phyloP scores from a whole-genome alignment of 2,888 invertebrate genomes.

The Glaucopsyche alexis region DNA sequence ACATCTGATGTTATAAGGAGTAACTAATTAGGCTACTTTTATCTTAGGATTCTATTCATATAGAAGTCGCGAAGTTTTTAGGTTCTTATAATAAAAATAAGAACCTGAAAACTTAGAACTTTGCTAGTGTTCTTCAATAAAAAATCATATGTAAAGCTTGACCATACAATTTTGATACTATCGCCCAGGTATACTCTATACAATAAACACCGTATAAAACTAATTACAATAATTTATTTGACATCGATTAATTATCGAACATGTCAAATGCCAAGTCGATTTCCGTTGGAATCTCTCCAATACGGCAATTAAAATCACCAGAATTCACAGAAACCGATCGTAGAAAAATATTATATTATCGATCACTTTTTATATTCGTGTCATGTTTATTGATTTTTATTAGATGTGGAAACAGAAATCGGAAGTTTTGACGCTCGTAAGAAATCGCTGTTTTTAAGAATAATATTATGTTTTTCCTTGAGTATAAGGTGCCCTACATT shows the following conservation, averaged over 20 bases:
- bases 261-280: constrained; percentile 13
- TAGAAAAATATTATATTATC: constrained; percentile 3
- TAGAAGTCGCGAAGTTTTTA: no score
- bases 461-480: not conserved
- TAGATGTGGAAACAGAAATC: not conserved
- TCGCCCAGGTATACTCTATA: not conserved
- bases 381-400: constrained; percentile 20
- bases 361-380: not conserved
- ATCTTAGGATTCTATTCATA: no score
- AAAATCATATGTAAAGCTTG: not conserved
- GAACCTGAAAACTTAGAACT: no score
- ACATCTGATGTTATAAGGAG: no score
- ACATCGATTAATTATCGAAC: not conserved
- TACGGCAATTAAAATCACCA: not conserved
- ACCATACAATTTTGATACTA: not conserved
- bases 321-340: not conserved
- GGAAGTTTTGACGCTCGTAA: not conserved
- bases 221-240: not conserved
- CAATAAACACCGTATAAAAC: not conserved
- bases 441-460: not conserved
- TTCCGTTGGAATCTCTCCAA: not conserved
- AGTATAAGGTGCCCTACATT: not conserved
- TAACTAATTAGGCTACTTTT: no score
- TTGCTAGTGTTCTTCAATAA: not conserved
- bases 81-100: no score